These are phyloP conservation scores for Crocuta crocuta DNA, from an alignment of 2,113 vertebrate species.

Conservation along the genomic window DNA sequence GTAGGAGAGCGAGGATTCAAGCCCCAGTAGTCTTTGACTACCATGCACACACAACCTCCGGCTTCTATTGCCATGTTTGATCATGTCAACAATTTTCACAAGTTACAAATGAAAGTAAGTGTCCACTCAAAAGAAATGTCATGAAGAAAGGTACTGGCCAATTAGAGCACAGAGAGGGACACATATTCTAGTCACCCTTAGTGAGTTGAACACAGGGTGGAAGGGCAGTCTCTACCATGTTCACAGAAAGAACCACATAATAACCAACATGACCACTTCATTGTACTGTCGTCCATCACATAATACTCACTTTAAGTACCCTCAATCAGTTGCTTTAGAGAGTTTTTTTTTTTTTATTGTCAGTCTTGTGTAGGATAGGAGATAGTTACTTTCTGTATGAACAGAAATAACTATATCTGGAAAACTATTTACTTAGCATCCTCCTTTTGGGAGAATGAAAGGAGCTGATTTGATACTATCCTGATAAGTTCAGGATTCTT, in stretches of 20 bases:
- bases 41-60: not conserved
- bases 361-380: not conserved
- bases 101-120: not conserved
- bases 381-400: not conserved
- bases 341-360: constrained; percentile 19
- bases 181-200: not conserved
- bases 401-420: not conserved
- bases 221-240: rapidly evolving
- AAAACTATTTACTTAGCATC: not conserved
- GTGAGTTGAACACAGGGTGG: rapidly evolving
- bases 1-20: not conserved
- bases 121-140: not conserved
- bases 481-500: not conserved
- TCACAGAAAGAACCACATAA: not conserved
- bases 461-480: not conserved
- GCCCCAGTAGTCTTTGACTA: not conserved
- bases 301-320: not conserved
- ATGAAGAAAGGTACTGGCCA: too few relatives aligned
- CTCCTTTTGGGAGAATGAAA: not conserved
- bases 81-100: not conserved
- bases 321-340: not conserved
- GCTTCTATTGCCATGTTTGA: not conserved
- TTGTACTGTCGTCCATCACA: not conserved
- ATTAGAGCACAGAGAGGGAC: not conserved
- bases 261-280: not conserved